phyloP scores from a whole-genome alignment of 2,113 vertebrate genomes.

The Paraplagusia blochii region DNA sequence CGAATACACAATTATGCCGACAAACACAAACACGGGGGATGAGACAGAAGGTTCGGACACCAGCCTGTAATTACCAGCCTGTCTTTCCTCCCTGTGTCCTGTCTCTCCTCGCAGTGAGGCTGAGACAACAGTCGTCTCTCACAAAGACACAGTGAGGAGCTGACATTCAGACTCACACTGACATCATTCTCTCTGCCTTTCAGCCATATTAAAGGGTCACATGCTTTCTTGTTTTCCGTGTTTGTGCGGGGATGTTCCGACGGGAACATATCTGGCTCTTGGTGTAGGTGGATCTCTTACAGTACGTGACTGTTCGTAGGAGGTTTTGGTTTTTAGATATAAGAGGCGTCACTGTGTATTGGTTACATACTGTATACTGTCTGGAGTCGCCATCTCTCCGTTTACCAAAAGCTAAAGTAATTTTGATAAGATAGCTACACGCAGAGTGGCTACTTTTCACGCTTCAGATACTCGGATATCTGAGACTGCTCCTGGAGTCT shows the following conservation, averaged over 20 bases:
- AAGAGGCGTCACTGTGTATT: background rate
- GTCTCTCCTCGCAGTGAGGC: background rate
- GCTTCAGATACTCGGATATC: background rate
- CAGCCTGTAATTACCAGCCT: no score
- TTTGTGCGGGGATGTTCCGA: background rate
- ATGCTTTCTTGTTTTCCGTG: slow-evolving; percentile 14
- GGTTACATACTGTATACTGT: background rate
- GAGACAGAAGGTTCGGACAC: background rate
- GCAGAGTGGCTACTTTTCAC: background rate
- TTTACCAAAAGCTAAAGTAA: background rate
- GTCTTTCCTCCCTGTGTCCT: no score
- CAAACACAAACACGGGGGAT: slow-evolving; percentile 3
- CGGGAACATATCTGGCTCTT: slow-evolving; percentile 9
- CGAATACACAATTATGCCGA: slow-evolving; percentile 10
- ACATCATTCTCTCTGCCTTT: slow-evolving; percentile 13
- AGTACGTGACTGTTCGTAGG: slow-evolving; percentile 1
- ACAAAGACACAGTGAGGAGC: slow-evolving; percentile 19
- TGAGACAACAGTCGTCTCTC: slow-evolving; percentile 16
- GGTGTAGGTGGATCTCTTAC: slow-evolving; percentile 1
- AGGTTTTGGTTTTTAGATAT: background rate
- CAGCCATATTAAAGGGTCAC: slow-evolving; percentile 22
- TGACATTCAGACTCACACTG: background rate
- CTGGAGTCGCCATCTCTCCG: background rate
- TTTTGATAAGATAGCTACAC: background rate
- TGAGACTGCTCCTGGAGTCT: no score